Evolutionary conservation across 2,888 invertebrate species (phyloP).

Genomic region (Netelia virgata): DNA sequence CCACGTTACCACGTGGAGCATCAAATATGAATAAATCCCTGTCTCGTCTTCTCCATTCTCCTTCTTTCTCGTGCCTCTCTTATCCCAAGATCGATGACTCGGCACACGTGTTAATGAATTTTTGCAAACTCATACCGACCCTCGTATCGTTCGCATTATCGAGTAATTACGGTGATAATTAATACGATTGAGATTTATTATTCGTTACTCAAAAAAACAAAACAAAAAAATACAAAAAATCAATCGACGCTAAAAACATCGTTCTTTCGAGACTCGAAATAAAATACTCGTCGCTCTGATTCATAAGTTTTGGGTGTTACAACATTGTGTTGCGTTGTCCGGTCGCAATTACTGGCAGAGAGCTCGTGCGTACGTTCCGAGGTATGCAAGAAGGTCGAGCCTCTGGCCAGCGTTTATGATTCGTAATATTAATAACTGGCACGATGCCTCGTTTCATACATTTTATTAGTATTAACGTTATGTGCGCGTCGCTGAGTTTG

Average conservation of each 20-base stretch:
- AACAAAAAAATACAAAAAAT: not conserved
- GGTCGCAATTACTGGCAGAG: slow-evolving; percentile 50
- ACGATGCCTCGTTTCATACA: slow-evolving; percentile 51
- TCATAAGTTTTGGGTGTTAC: not conserved
- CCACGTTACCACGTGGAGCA: not conserved
- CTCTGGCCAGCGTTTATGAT: slow-evolving; percentile 37
- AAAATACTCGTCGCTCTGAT: not conserved
- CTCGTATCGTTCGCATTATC: not conserved
- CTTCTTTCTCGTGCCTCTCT: not conserved
- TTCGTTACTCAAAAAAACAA: not conserved
- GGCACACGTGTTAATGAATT: slow-evolving; percentile 15
- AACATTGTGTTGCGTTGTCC: slow-evolving; percentile 14
- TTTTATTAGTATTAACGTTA: slow-evolving; percentile 40
- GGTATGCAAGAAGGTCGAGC: slow-evolving; percentile 47
- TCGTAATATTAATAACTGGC: slow-evolving; percentile 64
- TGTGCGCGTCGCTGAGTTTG: not conserved
- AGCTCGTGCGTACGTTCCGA: slow-evolving; percentile 25
- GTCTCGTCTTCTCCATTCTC: not conserved
- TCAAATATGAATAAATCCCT: slow-evolving; percentile 29
- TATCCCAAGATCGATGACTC: slow-evolving; percentile 40
- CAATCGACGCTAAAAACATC: not conserved
- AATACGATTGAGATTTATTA: no score
- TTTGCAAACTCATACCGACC: not conserved
- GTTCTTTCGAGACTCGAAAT: not conserved
- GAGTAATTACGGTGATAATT: not conserved